phyloP scores from a whole-genome alignment of 2,797 vertebrate genomes.

The Cossypha dichroa region DNA sequence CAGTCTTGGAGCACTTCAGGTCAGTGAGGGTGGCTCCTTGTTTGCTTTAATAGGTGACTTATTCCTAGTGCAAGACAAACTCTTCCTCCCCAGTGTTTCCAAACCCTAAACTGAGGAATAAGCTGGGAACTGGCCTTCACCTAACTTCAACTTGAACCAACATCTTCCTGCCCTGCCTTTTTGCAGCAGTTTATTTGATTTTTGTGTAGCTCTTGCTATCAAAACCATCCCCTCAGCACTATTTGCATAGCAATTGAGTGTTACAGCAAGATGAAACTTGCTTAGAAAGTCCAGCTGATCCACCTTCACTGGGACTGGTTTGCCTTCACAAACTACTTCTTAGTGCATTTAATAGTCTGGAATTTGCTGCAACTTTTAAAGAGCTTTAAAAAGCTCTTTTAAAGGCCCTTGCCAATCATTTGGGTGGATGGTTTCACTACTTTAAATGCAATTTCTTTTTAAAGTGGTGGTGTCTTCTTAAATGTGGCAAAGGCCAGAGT shows the following conservation, averaged over 20 bases:
- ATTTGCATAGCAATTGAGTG: neutral
- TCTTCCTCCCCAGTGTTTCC: neutral
- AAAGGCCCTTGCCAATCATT: neutral
- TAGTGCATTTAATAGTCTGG: neutral
- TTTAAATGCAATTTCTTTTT: neutral
- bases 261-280: neutral
- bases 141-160: neutral
- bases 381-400: neutral
- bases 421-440: neutral
- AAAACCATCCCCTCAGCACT: neutral
- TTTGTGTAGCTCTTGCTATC: neutral
- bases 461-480: neutral
- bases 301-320: neutral
- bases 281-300: neutral
- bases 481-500: accelerated
- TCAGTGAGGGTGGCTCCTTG: neutral
- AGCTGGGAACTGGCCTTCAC: neutral
- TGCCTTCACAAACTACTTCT: neutral
- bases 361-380: neutral
- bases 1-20: neutral
- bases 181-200: neutral
- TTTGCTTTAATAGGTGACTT: neutral
- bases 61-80: neutral
- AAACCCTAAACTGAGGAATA: neutral
- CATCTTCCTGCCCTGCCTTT: neutral